Percentiles rank a stretch among this genome's conserved stretches.
These are phyloP conservation scores for Drosophila triauraria DNA, from an alignment of 1,140 invertebrate species.

Conservation along the genomic window DNA sequence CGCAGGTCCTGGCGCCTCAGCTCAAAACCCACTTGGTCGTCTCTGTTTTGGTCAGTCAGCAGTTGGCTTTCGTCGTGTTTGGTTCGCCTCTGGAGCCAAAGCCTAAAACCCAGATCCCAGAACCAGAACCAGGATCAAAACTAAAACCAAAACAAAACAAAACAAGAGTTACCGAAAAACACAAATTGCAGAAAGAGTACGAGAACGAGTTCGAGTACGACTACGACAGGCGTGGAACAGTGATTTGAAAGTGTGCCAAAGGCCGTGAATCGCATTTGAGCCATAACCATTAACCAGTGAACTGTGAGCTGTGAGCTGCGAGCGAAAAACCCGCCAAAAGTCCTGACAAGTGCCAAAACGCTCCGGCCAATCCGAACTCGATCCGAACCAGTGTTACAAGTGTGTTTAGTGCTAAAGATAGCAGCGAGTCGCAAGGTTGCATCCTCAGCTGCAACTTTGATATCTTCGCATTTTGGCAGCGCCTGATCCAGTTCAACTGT, in stretches of 20 bases:
- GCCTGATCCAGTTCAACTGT: slow-evolving; percentile 62
- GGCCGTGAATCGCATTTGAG: slow-evolving; percentile 1
- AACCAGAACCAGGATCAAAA: slow-evolving; percentile 11
- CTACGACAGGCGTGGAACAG: not conserved
- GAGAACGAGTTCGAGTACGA: slow-evolving; percentile 5
- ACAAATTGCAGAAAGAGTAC: slow-evolving; percentile 13
- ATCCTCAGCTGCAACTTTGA: slow-evolving; percentile 63
- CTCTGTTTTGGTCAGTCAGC: slow-evolving; percentile 85
- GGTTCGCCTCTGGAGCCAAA: slow-evolving; percentile 66
- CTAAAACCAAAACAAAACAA: slow-evolving; percentile 24
- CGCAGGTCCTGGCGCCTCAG: slow-evolving; percentile 47
- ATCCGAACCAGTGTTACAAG: slow-evolving; percentile 58
- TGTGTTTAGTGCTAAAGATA: slow-evolving; percentile 66
- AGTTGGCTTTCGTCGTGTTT: slow-evolving; percentile 84
- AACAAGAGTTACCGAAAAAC: slow-evolving; percentile 5
- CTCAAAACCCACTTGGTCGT: slow-evolving; percentile 80
- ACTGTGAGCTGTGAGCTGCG: slow-evolving; percentile 14
- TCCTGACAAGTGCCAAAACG: slow-evolving; percentile 21
- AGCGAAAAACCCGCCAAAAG: slow-evolving; percentile 55
- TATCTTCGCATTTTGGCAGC: slow-evolving; percentile 76
- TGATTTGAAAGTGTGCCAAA: slow-evolving; percentile 37
- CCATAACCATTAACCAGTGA: slow-evolving; percentile 17
- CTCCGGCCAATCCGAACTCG: slow-evolving; percentile 21
- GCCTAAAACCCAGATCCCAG: slow-evolving; percentile 42
- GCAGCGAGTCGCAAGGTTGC: slow-evolving; percentile 48